A percentile compares a stretch with the other conserved stretches of the same genome.
Evolutionary conservation across 1,140 invertebrate genomes (phyloP).

Genomic region (Drosophila nasuta): DNA sequence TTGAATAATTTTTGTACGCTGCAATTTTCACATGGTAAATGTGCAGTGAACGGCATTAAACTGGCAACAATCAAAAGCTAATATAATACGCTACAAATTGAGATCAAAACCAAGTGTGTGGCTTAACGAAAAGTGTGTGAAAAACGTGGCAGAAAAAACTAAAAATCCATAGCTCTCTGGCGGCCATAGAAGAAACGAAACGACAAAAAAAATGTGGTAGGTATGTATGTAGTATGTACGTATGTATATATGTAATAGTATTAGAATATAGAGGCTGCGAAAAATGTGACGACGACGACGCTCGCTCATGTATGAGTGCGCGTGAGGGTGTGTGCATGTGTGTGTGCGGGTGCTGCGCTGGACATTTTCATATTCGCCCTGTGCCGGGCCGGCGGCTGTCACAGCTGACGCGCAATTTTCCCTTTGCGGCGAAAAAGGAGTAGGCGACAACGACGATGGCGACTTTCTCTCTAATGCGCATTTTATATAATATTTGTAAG

Average conservation of each 20-base stretch:
- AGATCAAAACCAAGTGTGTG: constrained; percentile 48
- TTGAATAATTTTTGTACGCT: constrained; percentile 44
- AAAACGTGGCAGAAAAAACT: constrained; percentile 72
- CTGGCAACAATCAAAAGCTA: constrained; percentile 54
- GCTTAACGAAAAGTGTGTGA: constrained; percentile 56
- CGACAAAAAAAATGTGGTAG: constrained; percentile 72
- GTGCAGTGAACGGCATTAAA: constrained; percentile 35
- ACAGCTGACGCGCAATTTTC: constrained; percentile 35
- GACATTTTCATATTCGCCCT: constrained; percentile 59
- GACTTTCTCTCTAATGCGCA: constrained; percentile 20
- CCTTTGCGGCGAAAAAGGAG: constrained; percentile 17
- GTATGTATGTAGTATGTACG: constrained; percentile 49
- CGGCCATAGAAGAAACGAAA: constrained; percentile 45
- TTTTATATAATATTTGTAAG: constrained; percentile 35
- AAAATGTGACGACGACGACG: constrained; percentile 44
- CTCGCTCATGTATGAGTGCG: background rate
- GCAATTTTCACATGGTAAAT: constrained; percentile 42
- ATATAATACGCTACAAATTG: constrained; percentile 56
- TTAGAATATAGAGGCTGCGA: constrained; percentile 50
- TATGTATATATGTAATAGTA: constrained; percentile 49
- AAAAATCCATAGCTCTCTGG: constrained; percentile 61
- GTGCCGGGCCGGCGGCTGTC: constrained; percentile 21
- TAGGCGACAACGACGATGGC: background rate
- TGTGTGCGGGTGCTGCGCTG: constrained; percentile 68
- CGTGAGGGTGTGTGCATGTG: constrained; percentile 28